These are phyloP conservation scores for Brachypteracias leptosomus DNA, from an alignment of 2,113 vertebrate species.

Conservation along the genomic window DNA sequence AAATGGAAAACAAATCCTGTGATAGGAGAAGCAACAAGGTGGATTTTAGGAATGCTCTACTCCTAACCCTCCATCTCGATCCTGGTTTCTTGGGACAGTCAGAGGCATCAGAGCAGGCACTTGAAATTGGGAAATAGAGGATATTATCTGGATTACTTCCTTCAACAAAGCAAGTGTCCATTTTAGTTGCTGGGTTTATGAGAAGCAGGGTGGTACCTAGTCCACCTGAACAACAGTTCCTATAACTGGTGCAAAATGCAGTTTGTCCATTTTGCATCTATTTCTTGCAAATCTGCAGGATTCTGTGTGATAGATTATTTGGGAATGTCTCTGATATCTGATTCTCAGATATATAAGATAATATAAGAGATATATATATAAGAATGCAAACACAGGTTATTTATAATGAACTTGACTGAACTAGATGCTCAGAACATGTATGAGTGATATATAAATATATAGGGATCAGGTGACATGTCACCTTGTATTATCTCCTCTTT, in stretches of 20 bases:
- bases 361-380: background rate
- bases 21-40: background rate
- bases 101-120: background rate
- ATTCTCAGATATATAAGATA: background rate
- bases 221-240: background rate
- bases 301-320: background rate
- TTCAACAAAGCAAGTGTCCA: background rate
- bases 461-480: background rate
- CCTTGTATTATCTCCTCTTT: background rate
- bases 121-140: background rate
- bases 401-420: background rate
- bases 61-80: background rate
- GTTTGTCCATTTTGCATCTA: background rate
- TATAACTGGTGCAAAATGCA: background rate
- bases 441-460: background rate
- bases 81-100: background rate
- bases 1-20: background rate
- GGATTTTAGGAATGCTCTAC: background rate
- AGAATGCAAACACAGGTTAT: background rate
- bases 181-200: background rate
- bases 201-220: background rate
- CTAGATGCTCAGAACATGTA: background rate
- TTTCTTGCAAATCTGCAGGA: background rate
- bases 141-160: background rate
- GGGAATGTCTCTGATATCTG: background rate